Evolutionary conservation across 2,113 vertebrate genomes (phyloP).

Genomic region (Engraulis encrasicolus): DNA sequence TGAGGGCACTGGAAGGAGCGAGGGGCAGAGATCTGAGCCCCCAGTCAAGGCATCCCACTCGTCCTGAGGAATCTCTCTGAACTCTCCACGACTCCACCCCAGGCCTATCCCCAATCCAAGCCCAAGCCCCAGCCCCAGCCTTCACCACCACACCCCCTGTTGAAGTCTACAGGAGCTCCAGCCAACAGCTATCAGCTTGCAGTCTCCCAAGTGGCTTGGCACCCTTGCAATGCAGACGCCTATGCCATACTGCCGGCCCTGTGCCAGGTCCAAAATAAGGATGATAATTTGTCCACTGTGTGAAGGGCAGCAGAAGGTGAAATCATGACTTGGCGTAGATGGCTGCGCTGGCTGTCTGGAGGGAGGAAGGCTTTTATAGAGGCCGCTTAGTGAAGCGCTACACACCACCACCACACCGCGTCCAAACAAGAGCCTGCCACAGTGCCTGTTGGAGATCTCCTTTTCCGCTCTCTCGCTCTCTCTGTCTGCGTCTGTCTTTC

Average conservation of each 20-base stretch:
- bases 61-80: not conserved
- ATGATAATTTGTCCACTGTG: conserved; percentile 17
- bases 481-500: not conserved
- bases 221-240: not conserved
- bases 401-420: not conserved
- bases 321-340: not conserved
- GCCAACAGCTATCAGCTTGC: conserved; percentile 21
- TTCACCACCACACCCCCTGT: not conserved
- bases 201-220: not conserved
- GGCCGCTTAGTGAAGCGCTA: not conserved
- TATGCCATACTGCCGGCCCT: not conserved
- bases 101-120: too few relatives aligned
- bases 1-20: not conserved
- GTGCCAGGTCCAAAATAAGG: conserved; percentile 15
- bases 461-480: not conserved
- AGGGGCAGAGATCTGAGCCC: not conserved
- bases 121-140: not conserved
- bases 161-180: not conserved
- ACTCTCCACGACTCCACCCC: too few relatives aligned
- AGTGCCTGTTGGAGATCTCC: not conserved
- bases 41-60: not conserved
- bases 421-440: not conserved
- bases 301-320: conserved; percentile 19
- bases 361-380: not conserved
- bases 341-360: not conserved